Base-by-base conservation (phyloP, 2,888 invertebrate genomes). In the Melanostoma scalare region DNA sequence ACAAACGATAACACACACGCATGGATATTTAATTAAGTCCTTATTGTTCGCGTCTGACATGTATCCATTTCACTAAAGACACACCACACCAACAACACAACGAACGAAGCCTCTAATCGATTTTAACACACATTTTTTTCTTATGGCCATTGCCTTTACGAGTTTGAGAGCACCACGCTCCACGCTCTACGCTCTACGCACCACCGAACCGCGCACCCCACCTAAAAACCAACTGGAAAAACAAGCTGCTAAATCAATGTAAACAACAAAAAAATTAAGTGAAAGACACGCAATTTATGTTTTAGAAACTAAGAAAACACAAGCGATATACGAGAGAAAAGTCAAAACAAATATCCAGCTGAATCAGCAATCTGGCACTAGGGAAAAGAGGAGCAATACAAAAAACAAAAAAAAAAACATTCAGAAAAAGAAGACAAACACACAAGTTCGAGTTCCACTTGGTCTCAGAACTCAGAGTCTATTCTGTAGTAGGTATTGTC, bases 341-440 rank as follows among this genome's bases (percentile, higher is more conserved):
- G 10, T 31, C 33, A 58, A 69, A 63, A 55, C 50, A 56, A 71
- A 61, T 63, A 71, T 42, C 31, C 38, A 67, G 44, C 50, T 72
- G 78, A 78, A 58, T 79, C 78, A 79, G 78, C 78, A 79, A 68
- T 74, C 69, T 61, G 46, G 61, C 9, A 36, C 48, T 63, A 20
- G 36, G 36, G 20, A 63, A 48, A 46, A 48, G 42, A n/a, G 42
- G n/a, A 42, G 9, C 6, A 6, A n/a, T 35, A 33, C 5, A 9
- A 50, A 20, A 9, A 56, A 50, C 30, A 30, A 36, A 50, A 36
- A 50, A 48, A n/a, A n/a, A n/a, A 50, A 63, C 9, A 63, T 20
- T 20, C 20, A 20, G 20, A 20, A 20, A 20, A 20, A 20, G 38
- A 61, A 63, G 36, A 63, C 44, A 10, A n/a, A 56, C 38, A 38